Conservation (phyloP, 30 jellyfish, hydroid and myxozoan genomes). For the Clytia hemisphaerica region DNA sequence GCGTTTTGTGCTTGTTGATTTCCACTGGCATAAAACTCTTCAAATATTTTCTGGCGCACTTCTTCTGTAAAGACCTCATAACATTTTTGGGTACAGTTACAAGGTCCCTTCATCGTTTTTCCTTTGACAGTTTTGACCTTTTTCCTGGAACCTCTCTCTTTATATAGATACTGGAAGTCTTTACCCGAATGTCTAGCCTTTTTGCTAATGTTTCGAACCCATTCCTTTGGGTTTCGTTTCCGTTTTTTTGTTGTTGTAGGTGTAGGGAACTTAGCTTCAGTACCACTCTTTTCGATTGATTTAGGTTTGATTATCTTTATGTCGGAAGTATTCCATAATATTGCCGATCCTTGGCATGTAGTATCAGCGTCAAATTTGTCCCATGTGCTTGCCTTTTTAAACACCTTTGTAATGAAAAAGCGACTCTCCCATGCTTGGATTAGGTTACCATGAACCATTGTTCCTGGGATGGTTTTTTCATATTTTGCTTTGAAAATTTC, state of each 20-base stretch:
- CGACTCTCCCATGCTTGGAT: conserved; percentile 3
- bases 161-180: background rate
- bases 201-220: background rate
- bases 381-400: background rate
- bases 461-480: too few species aligned
- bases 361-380: background rate
- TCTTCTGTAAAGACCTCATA: background rate
- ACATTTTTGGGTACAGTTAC: background rate
- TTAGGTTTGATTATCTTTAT: background rate
- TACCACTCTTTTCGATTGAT: background rate
- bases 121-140: background rate
- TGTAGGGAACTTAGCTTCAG: conserved; percentile 9
- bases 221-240: conserved; percentile 8
- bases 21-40: background rate
- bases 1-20: background rate
- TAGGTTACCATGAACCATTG: too few species aligned
- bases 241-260: background rate
- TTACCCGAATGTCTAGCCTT: background rate
- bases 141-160: too few species aligned
- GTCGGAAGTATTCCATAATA: background rate
- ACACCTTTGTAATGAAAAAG: background rate
- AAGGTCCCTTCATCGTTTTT: background rate
- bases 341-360: conserved; percentile 1
- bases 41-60: background rate
- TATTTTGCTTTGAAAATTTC: too few species aligned